Evolutionary conservation across 2,113 vertebrate genomes (phyloP).

Genomic region (Empidonax alnorum): DNA sequence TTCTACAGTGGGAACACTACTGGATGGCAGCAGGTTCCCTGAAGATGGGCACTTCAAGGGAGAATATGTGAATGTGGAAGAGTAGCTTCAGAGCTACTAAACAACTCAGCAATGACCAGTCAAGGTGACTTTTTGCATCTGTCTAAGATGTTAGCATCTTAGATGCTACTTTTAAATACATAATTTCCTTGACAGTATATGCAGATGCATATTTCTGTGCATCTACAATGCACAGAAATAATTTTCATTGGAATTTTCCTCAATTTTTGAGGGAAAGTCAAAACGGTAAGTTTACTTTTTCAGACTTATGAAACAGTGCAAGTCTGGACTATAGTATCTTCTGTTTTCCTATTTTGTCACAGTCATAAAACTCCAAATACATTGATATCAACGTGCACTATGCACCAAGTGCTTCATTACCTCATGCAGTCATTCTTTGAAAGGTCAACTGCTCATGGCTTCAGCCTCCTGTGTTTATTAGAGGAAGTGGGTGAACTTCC

Average conservation of each 20-base stretch:
- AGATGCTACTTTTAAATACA: neutral
- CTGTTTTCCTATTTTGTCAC: neutral
- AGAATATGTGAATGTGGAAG: neutral
- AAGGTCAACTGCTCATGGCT: neutral
- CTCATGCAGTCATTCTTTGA: neutral
- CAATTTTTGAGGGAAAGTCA: neutral
- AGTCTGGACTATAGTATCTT: neutral
- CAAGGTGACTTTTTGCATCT: neutral
- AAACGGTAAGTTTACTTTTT: neutral
- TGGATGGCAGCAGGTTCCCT: neutral
- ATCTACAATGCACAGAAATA: neutral
- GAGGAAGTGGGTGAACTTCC: neutral
- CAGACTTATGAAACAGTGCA: neutral
- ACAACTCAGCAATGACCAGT: neutral
- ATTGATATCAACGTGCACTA: accelerated
- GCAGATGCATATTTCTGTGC: neutral
- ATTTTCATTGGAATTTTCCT: neutral
- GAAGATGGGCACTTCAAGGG: neutral
- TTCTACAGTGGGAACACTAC: neutral
- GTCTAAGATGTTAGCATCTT: neutral
- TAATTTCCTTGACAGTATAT: neutral
- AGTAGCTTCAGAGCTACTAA: neutral
- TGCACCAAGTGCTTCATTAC: neutral
- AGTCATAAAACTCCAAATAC: neutral
- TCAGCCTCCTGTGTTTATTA: neutral